Conservation (phyloP, 2,113 vertebrate genomes). For the Rhinoderma darwinii region DNA sequence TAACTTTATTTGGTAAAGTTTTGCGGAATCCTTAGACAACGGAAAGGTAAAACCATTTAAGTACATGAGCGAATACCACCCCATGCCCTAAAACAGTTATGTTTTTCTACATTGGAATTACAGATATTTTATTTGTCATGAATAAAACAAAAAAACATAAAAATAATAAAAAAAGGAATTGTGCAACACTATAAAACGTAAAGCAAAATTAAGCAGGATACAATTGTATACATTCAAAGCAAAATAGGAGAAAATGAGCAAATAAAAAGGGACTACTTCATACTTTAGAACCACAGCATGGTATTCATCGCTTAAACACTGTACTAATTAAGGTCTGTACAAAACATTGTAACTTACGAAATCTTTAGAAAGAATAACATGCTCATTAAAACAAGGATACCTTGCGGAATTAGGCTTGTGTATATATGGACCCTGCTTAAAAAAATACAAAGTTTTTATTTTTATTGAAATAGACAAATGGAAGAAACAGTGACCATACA, state of each 20-base stretch:
- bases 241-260: constrained; percentile 62
- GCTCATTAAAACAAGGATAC: constrained; percentile 78
- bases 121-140: constrained; percentile 84
- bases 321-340: constrained; percentile 81
- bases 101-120: constrained; percentile 91
- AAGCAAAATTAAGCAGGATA: constrained; percentile 82
- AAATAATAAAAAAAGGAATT: constrained; percentile 73
- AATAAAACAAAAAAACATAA: constrained; percentile 83
- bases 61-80: constrained; percentile 17
- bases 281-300: constrained; percentile 79
- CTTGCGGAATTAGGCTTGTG: constrained; percentile 70
- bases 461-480: constrained; percentile 60
- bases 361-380: constrained; percentile 80
- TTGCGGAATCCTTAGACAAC: constrained; percentile 14
- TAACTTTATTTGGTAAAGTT: neutral
- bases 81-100: constrained; percentile 63
- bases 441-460: constrained; percentile 58
- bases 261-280: constrained; percentile 68
- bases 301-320: constrained; percentile 78
- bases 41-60: constrained; percentile 28
- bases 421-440: constrained; percentile 64
- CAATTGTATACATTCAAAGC: constrained; percentile 81
- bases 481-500: constrained; percentile 65
- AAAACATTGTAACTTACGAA: constrained; percentile 78
- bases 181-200: constrained; percentile 87